Conservation (phyloP, 2,888 invertebrate species). For the Brachypalpus laphriformis region DNA sequence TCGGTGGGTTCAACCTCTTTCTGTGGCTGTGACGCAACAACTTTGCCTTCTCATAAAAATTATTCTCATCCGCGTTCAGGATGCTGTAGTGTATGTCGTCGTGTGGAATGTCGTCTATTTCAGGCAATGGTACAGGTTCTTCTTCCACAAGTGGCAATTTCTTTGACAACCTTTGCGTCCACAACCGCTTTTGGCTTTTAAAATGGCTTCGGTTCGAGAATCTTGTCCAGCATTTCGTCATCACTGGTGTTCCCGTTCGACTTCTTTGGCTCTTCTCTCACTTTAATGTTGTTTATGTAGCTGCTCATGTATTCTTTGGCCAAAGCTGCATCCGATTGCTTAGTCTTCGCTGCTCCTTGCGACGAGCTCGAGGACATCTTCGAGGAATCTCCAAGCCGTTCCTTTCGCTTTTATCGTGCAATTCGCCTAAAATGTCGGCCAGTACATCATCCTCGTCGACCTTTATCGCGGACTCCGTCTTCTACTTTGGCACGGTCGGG, state of each 20-base stretch:
- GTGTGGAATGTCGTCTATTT: conserved; percentile 72
- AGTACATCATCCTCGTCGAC: conserved; percentile 91
- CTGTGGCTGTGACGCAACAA: conserved; percentile 11
- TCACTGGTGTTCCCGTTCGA: conserved; percentile 77
- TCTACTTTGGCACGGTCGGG: conserved; percentile 92
- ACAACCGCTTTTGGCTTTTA: conserved; percentile 25
- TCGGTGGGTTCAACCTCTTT: too few relatives aligned
- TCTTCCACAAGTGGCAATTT: conserved; percentile 3
- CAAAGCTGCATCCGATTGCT: conserved; percentile 78
- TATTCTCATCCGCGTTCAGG: conserved; percentile 81
- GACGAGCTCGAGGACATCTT: neutral
- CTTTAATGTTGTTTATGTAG: conserved; percentile 80
- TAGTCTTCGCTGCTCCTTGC: conserved; percentile 15
- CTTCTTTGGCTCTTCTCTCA: conserved; percentile 77
- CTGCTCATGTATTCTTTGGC: conserved; percentile 82
- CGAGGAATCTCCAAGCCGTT: conserved; percentile 7
- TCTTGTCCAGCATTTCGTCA: conserved; percentile 80
- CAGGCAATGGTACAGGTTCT: neutral
- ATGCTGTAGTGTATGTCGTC: conserved; percentile 81
- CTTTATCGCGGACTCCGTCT: conserved; percentile 85
- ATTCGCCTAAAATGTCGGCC: conserved; percentile 89
- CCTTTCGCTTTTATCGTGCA: conserved; percentile 81
- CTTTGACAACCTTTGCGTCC: neutral
- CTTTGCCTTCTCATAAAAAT: conserved; percentile 76
- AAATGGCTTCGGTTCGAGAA: conserved; percentile 78